A percentile compares a stretch with the other conserved stretches of the same genome.
Evolutionary conservation across 2,888 invertebrate species (phyloP).

Genomic region (Rotaria macrura): DNA sequence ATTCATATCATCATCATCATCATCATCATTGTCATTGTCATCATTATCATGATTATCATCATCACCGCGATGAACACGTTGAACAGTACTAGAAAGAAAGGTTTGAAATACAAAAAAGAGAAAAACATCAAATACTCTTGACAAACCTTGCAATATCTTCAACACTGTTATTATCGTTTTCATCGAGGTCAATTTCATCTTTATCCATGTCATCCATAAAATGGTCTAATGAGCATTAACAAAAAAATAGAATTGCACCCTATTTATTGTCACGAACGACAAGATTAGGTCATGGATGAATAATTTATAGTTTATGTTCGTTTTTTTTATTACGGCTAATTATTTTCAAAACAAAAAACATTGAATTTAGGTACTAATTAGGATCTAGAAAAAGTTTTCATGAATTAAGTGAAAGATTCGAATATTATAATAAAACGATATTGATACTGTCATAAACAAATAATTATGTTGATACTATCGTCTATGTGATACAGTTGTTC

Average conservation of each 20-base stretch:
- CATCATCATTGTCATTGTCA: background rate
- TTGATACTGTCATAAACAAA: too few relatives aligned
- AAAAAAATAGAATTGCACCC: too few relatives aligned
- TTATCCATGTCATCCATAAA: background rate
- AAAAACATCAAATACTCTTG: background rate
- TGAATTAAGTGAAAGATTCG: too few relatives aligned
- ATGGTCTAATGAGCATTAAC: background rate
- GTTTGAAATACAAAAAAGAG: background rate
- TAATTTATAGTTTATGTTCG: background rate
- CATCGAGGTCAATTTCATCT: background rate
- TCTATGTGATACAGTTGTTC: too few relatives aligned
- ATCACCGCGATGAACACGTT: background rate
- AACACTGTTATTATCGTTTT: background rate
- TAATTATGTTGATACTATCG: too few relatives aligned
- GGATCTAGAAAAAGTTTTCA: too few relatives aligned
- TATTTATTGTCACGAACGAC: background rate
- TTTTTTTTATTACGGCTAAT: too few relatives aligned
- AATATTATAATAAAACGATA: too few relatives aligned
- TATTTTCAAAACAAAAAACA: too few relatives aligned
- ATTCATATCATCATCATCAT: background rate
- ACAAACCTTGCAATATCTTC: conserved; percentile 6
- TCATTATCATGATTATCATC: background rate
- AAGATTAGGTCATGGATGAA: background rate
- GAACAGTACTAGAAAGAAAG: background rate
- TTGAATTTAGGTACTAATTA: too few relatives aligned